Evolutionary conservation across 2,888 invertebrate genomes (phyloP), one percentile per base, ranked within the genome.

Genomic region (Ashinkailepas kermadecensis): DNA sequence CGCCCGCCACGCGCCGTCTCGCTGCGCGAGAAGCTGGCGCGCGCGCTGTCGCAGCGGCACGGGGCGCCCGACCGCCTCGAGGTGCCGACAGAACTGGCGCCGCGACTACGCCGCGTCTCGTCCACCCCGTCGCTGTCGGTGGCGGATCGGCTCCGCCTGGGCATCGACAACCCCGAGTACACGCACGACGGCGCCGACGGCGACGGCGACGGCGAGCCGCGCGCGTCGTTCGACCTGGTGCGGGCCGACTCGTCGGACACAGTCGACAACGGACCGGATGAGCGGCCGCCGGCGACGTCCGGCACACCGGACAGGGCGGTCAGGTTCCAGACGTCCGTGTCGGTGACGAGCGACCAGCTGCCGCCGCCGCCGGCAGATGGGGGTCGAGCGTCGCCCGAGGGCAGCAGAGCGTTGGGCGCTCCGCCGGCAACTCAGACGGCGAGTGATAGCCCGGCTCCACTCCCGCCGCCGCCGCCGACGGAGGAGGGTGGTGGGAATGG

Each of bases 111-210:
- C 3, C 74, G 74, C 18, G 9, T 8, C 54, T 74, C 74, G 54
- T 74, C 74, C 18, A 74, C 74, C 54, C 74, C 74, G 21, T 74
- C 74, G 54, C 74, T 74, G 18, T 8, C 74, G 74, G 8, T 18
- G 15, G 74, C 21, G 13, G 70, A 10, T 7, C 7, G 21, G 11
- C 15, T 18, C n/a, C n/a, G n/a, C 18, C 25, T 10, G 12, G 74
- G 74, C 18, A 54, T 74, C 21, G 74, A 74, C 54, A 74, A 74
- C 54, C 74, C 74, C 54, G 18, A 74, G 54, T 74, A 18, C 74
- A 54, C 54, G 54, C 39, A 39, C 23, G 74, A 74, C n/a, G 65
- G 65, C n/a, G 62, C 9, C 39, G 39, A 39, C 39, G 39, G 1
- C 39, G 39, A 39, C 39, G 70, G 13, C 11, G 59, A 59, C 12